Evolutionary conservation across 1,140 invertebrate genomes (phyloP).

Genomic region (Drosophila sulfurigaster): DNA sequence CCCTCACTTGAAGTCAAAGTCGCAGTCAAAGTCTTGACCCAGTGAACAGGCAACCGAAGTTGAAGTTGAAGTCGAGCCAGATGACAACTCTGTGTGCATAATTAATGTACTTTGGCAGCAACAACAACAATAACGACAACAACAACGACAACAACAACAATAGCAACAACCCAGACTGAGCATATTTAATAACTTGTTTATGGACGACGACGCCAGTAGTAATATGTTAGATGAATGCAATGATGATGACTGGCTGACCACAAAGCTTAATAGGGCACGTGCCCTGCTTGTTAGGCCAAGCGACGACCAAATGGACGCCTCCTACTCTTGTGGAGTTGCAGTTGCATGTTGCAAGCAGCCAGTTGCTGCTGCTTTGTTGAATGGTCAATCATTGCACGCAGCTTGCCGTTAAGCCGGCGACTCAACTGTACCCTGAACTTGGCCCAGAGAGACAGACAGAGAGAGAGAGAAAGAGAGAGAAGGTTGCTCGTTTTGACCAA

Average conservation of each 20-base stretch:
- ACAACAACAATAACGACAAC: slow-evolving; percentile 1
- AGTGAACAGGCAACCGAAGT: slow-evolving; percentile 15
- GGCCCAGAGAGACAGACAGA: neutral
- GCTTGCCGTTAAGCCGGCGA: slow-evolving; percentile 61
- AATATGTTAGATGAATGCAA: slow-evolving; percentile 4
- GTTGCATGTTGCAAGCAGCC: neutral
- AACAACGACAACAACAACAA: neutral
- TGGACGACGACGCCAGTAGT: neutral
- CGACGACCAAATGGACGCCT: slow-evolving; percentile 44
- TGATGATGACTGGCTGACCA: slow-evolving; percentile 51
- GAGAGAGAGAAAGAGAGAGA: neutral
- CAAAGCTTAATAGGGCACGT: slow-evolving; percentile 67
- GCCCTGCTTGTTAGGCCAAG: slow-evolving; percentile 65
- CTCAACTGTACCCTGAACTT: slow-evolving; percentile 67
- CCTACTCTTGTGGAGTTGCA: slow-evolving; percentile 29
- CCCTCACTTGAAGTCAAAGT: neutral
- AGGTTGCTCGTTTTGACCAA: neutral
- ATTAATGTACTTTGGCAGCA: slow-evolving; percentile 69
- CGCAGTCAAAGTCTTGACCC: slow-evolving; percentile 21
- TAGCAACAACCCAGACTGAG: neutral
- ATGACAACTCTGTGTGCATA: slow-evolving; percentile 58
- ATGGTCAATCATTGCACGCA: slow-evolving; percentile 71
- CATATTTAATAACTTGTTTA: slow-evolving; percentile 55
- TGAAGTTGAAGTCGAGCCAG: neutral
- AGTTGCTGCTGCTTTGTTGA: slow-evolving; percentile 26